These are phyloP conservation scores for Spodoptera littoralis DNA, from an alignment of 2,888 invertebrate species.

Conservation along the genomic window DNA sequence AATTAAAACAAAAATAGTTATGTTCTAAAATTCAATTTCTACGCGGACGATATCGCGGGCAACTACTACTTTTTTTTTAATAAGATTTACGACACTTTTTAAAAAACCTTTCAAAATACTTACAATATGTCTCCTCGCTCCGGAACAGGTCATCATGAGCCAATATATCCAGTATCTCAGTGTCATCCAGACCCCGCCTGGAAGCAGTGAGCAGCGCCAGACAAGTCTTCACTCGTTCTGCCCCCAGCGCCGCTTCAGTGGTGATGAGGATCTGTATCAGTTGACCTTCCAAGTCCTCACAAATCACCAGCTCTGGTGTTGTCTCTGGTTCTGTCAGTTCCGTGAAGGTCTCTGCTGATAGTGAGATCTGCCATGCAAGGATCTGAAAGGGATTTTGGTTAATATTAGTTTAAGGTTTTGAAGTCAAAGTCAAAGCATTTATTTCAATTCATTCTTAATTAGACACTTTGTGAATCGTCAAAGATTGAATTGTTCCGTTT, in stretches of 20 bases:
- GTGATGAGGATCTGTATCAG: constrained; percentile 91
- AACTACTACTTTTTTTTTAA: too few species aligned
- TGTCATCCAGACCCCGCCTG: constrained; percentile 93
- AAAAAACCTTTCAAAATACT: too few species aligned
- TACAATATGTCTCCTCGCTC: constrained; percentile 90
- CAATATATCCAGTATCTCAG: constrained; percentile 93
- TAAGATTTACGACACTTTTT: too few species aligned
- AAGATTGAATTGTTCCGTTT: too few species aligned
- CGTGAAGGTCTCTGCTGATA: constrained; percentile 85
- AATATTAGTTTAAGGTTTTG: constrained; percentile 8
- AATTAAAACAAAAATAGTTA: too few species aligned
- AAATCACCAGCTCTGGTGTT: constrained; percentile 77
- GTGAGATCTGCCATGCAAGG: constrained; percentile 85
- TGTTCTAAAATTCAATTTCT: too few species aligned
- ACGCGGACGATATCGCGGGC: too few species aligned
- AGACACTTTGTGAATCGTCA: too few species aligned
- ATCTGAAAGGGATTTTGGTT: constrained; percentile 67
- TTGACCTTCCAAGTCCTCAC: constrained; percentile 88
- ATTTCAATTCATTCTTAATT: too few species aligned
- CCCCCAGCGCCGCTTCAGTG: constrained; percentile 91
- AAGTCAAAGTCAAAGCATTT: too few species aligned
- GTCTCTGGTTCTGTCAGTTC: constrained; percentile 81
- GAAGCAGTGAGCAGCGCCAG: constrained; percentile 93
- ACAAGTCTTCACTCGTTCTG: constrained; percentile 90
- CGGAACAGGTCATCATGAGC: constrained; percentile 90